Evolutionary conservation across 2,797 vertebrate genomes (phyloP), one percentile per base, ranked within the genome.

Genomic region (Micropoecilia bifurca): DNA sequence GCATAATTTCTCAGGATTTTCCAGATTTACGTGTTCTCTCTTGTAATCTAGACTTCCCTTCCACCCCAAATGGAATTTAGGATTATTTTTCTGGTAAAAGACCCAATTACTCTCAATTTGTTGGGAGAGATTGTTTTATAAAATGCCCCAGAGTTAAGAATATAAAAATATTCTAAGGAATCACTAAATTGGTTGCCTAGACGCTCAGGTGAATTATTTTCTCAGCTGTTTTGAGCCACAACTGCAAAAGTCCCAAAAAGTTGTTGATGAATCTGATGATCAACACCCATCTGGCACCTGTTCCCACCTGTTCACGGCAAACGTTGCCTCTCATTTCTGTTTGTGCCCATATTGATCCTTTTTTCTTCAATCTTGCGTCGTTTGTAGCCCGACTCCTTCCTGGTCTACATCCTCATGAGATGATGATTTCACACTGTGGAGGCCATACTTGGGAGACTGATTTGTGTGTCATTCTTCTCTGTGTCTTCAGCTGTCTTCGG

Each of bases 401-500:
- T 8, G 48, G 20, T 71, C 68, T 46, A 71, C 41, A 18, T 14
- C 25, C 12, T 28, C 2, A 28, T 45, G 8, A 71, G 43, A 46
- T 46, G 7, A 71, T 71, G 43, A 6, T 28, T 71, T 28, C 6
- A 45, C 13, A n/a, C 25, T 43, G 39, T 25, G 13, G 39, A 69
- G 30, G 61, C 22, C 3, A 8, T 18, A 18, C 33, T 33, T 33
- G 3, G 30, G 33, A 66, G 25, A 41, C 36, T 22, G 20, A 68
- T 61, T 30, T 5, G 61, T 30, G 48, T 74, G 6, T 71, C 30
- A 77, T 45, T 86, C 73, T 75, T 59, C 77, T 50, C 87, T 79
- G 72, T 63, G 59, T 83, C 53, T 71, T 22, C 87, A 92, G 89
- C 90, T 83, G 92, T 93, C 79, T 96, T 91, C 9, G 92, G 88